These are phyloP conservation scores for Tipula helvola DNA, from an alignment of 2,888 invertebrate genomes.

Conservation along the genomic window DNA sequence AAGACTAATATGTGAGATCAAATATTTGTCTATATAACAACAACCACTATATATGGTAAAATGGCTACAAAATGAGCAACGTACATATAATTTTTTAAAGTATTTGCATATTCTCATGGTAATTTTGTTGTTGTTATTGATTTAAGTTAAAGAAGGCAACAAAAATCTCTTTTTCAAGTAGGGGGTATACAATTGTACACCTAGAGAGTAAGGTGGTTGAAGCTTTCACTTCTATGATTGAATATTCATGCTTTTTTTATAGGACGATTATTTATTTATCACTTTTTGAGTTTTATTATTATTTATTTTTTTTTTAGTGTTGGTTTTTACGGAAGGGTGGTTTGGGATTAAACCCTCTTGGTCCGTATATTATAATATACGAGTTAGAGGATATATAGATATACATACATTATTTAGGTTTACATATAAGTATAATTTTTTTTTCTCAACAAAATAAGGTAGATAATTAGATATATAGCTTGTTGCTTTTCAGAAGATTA, in stretches of 20 bases:
- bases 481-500: neutral
- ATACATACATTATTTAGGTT: neutral
- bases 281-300: neutral
- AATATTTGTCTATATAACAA: neutral
- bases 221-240: neutral
- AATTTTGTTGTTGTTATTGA: neutral
- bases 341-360: neutral
- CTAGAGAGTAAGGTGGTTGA: neutral
- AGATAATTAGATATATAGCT: neutral
- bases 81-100: neutral
- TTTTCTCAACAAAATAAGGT: neutral
- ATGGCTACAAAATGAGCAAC: neutral
- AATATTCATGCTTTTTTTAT: conserved; percentile 4
- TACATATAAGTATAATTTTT: neutral
- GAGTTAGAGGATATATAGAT: neutral
- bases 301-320: neutral
- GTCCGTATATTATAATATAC: neutral
- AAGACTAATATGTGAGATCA: neutral
- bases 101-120: neutral
- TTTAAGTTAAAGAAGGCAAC: neutral
- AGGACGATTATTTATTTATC: conserved; percentile 4
- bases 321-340: neutral
- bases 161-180: neutral
- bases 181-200: neutral
- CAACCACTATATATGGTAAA: neutral